Conservation (phyloP, 1,140 invertebrate genomes). For the Drosophila ambigua region DNA sequence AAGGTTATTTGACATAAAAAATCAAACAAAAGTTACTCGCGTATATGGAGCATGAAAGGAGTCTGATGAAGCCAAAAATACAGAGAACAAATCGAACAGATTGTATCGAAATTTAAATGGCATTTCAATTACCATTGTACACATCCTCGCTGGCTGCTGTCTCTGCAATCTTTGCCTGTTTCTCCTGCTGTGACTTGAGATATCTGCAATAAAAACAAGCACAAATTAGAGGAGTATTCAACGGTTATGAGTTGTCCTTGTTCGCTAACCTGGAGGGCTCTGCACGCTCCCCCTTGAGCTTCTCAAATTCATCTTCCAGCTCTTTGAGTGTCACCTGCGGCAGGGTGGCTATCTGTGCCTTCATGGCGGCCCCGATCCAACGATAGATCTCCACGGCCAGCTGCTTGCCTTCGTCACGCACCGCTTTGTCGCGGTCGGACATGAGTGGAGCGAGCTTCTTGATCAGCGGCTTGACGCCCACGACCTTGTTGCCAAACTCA, state of each 20-base stretch:
- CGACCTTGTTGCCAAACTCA: constrained; percentile 96
- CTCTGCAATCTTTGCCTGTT: constrained; percentile 87
- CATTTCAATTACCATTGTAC: constrained; percentile 81
- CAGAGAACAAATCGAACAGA: neutral
- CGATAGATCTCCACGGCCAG: constrained; percentile 95
- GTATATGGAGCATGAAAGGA: no score
- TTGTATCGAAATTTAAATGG: neutral
- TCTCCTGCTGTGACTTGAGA: constrained; percentile 94
- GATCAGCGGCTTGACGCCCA: constrained; percentile 94
- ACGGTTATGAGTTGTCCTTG: neutral
- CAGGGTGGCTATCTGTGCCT: constrained; percentile 92
- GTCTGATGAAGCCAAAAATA: neutral
- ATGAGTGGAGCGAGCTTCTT: constrained; percentile 94
- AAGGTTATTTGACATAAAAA: no score
- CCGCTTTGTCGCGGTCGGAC: constrained; percentile 95
- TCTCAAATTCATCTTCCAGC: constrained; percentile 93
- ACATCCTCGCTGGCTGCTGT: constrained; percentile 85
- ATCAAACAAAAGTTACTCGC: no score
- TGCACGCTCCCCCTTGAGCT: constrained; percentile 89
- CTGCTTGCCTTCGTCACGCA: constrained; percentile 95
- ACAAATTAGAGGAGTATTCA: neutral
- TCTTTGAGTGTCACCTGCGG: constrained; percentile 96
- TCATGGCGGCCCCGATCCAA: constrained; percentile 94
- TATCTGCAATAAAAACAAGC: constrained; percentile 85
- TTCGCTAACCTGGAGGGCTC: constrained; percentile 85